A percentile compares a stretch with the other conserved stretches of the same genome.
phyloP scores from a whole-genome alignment of 1,140 invertebrate genomes.

The Cherax destructor region DNA sequence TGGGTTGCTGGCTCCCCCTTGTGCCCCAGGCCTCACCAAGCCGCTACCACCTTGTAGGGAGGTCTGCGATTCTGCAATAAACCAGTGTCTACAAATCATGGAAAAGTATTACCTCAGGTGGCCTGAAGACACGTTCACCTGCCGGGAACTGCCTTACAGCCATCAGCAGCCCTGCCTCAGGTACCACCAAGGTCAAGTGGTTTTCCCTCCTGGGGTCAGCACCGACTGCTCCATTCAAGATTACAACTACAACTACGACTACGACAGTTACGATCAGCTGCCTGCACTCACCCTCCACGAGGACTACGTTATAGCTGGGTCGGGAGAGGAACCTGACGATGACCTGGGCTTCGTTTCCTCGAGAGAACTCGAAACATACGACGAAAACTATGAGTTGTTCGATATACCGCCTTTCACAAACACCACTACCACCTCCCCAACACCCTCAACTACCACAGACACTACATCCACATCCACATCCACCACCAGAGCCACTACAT shows the following conservation, averaged over 20 bases:
- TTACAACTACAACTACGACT: slow-evolving; percentile 39
- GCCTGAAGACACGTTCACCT: slow-evolving; percentile 64
- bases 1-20: slow-evolving; percentile 61
- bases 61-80: slow-evolving; percentile 60
- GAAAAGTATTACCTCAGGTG: slow-evolving; percentile 48
- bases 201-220: slow-evolving; percentile 54
- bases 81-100: slow-evolving; percentile 51
- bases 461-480: background rate
- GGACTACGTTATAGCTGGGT: background rate
- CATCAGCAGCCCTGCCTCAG: slow-evolving; percentile 55
- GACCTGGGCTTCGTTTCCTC: slow-evolving; percentile 1
- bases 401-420: background rate
- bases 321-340: background rate
- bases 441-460: background rate
- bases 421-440: background rate
- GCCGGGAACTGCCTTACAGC: slow-evolving; percentile 54
- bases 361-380: background rate
- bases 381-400: slow-evolving; percentile 1
- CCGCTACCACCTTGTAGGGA: slow-evolving; percentile 67
- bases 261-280: slow-evolving; percentile 33
- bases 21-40: slow-evolving; percentile 47
- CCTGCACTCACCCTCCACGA: background rate
- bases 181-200: slow-evolving; percentile 60
- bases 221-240: slow-evolving; percentile 35
- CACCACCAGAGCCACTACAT: background rate